phyloP scores from a whole-genome alignment of 1,140 invertebrate genomes.

The Polypedilum pembai region DNA sequence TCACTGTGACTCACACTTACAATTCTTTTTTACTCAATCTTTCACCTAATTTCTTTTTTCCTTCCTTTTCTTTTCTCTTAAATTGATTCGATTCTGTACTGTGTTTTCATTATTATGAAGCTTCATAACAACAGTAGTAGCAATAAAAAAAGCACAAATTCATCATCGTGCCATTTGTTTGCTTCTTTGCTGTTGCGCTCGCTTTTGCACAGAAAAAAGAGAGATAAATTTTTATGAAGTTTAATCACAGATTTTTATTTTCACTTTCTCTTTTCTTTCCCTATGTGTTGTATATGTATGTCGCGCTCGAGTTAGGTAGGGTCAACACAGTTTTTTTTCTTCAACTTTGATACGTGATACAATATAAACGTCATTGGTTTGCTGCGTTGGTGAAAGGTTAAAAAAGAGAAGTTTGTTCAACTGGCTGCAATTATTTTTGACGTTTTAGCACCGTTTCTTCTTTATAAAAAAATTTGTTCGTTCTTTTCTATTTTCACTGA shows the following conservation, averaged over 20 bases:
- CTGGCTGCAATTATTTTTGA: not conserved
- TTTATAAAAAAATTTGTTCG: not conserved
- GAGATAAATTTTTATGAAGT: constrained; percentile 2
- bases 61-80: not conserved
- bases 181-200: not conserved
- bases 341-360: no score
- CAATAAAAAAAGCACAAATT: not conserved
- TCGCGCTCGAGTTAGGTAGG: no score
- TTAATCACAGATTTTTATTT: constrained; percentile 5
- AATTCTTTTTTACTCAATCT: not conserved
- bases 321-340: no score
- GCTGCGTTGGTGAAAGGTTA: constrained; percentile 10
- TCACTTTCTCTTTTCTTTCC: constrained; percentile 18
- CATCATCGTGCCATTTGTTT: not conserved
- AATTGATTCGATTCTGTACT: no score
- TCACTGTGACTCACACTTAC: no score
- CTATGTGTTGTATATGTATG: no score
- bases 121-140: no score
- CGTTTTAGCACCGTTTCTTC: not conserved
- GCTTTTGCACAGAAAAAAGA: not conserved
- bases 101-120: not conserved
- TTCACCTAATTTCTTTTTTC: constrained; percentile 1
- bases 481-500: not conserved
- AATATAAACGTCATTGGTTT: not conserved
- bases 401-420: no score